Percentiles rank a stretch among this genome's conserved stretches.
phyloP scores from a whole-genome alignment of 2,888 invertebrate genomes.

The Synergus laeviventris region DNA sequence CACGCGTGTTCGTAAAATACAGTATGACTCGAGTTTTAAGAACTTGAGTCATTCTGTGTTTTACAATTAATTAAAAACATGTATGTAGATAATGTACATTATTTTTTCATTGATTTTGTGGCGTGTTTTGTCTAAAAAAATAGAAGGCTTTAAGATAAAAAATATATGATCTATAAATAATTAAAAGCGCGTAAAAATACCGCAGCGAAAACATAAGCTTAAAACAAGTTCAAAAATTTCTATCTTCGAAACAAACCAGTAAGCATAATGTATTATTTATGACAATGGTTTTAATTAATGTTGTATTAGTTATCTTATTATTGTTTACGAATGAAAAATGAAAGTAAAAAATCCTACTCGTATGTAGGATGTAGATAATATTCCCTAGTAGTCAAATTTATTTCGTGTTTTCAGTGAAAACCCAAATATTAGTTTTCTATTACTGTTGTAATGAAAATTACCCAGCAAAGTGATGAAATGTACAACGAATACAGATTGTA shows the following conservation, averaged over 20 bases:
- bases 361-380: not conserved
- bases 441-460: not conserved
- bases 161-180: not conserved
- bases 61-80: not conserved
- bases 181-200: not conserved
- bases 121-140: not conserved
- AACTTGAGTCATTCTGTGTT: not conserved
- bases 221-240: not conserved
- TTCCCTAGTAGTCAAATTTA: not conserved
- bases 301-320: too few species aligned
- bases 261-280: too few species aligned
- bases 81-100: not conserved
- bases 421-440: not conserved
- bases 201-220: not conserved
- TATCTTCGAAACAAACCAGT: not conserved
- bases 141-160: not conserved
- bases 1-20: not conserved
- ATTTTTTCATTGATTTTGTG: not conserved
- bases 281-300: not conserved
- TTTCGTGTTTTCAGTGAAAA: not conserved
- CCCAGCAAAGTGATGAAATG: not conserved
- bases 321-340: not conserved
- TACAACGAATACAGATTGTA: not conserved
- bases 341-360: too few species aligned
- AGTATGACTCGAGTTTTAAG: not conserved